Evolutionary conservation across 2,888 invertebrate species (phyloP).

Genomic region (Phoronis australis): DNA sequence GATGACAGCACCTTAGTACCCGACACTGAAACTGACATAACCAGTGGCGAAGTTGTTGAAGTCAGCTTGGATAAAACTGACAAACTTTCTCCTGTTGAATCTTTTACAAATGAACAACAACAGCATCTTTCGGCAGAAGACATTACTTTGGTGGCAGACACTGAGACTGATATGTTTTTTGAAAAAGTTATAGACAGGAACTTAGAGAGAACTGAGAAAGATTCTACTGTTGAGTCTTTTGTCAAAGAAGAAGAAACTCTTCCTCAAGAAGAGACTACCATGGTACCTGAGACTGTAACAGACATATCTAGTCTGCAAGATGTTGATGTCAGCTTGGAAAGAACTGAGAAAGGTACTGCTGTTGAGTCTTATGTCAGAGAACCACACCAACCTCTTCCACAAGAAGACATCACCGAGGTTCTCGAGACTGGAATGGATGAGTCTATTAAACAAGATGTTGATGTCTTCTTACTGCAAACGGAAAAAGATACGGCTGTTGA

Average conservation of each 20-base stretch:
- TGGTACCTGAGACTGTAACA: background rate
- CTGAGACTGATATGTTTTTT: background rate
- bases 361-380: no score
- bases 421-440: no score
- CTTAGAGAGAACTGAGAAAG: background rate
- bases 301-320: no score
- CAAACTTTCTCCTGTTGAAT: background rate
- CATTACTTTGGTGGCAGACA: background rate
- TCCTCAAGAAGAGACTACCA: background rate
- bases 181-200: background rate
- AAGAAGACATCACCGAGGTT: no score
- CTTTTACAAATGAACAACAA: background rate
- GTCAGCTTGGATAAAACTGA: background rate
- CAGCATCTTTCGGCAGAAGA: background rate
- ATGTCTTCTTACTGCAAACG: no score
- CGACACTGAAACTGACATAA: constrained; percentile 5
- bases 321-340: background rate
- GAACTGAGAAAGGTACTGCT: background rate
- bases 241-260: background rate
- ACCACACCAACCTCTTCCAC: no score
- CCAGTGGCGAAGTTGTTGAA: constrained; percentile 1
- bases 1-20: no score
- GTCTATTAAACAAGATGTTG: no score
- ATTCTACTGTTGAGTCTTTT: background rate
- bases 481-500: no score